Evolutionary conservation across 2,888 invertebrate genomes (phyloP), one percentile per base, ranked within the genome.

Genomic region (Linyphia triangularis): DNA sequence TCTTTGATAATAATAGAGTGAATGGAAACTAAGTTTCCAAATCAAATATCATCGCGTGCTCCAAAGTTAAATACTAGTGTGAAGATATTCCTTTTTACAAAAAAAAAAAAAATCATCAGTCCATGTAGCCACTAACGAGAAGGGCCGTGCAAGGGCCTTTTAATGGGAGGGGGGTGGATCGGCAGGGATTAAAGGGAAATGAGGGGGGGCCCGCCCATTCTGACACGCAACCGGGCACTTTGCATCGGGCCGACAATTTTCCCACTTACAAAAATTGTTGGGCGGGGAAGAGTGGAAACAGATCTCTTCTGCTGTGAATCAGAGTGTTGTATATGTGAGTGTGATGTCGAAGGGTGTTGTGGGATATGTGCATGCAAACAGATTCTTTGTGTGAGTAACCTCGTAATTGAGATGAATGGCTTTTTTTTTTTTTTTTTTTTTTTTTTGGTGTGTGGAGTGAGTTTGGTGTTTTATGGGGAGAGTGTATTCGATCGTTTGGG

Each of bases 201-300:
- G 51, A 40, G 51, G 16, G 16, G 51, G 78, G 85, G 40, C 16
- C 85, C 85, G 85, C 85, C 85, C 72, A 85, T 79, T 61, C 72
- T 63, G 43, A 22, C 85, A 85, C 85, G 85, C 85, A 72, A 85
- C 75, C 43, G 75, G 79, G 70, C 85, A 72, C 79, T 79, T 79
- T 61, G 26, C 73, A 43, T 24, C 26, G n/a, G 57, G 57, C 67
- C 33, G 26, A 61, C 24, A 22, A 43, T 78, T 70, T 78, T 85
- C 61, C 78, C 85, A 78, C 78, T 85, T 85, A 43, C 51, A 79
- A 33, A 79, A 85, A 85, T 85, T 79, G 79, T 72, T 85, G 70
- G 85, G 85, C 43, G 79, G 70, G 70, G 59, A 16, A 19, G n/a
- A n/a, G n/a, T 6, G 26, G 63, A 57, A 72, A 85, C 75, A 69